Percentiles rank a stretch among this genome's conserved stretches.
Conservation (phyloP, 2,888 invertebrate species). For the Syritta pipiens region DNA sequence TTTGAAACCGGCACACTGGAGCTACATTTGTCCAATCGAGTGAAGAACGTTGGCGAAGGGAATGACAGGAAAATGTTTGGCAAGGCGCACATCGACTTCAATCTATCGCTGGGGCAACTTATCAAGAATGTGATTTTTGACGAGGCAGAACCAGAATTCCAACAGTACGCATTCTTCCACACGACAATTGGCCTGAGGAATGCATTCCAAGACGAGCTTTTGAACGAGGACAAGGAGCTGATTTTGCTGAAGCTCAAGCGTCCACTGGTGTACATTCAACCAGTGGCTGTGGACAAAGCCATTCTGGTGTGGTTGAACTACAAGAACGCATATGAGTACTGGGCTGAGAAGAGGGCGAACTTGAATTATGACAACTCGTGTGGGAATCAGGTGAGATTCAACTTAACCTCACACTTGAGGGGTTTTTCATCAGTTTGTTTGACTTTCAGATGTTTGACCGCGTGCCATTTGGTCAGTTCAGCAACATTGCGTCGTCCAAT, state of each 20-base stretch:
- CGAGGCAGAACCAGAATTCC: constrained; percentile 98
- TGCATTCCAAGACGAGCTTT: constrained; percentile 94
- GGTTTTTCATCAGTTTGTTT: background rate
- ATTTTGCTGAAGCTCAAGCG: constrained; percentile 94
- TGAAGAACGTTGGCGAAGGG: constrained; percentile 89
- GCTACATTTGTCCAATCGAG: constrained; percentile 95
- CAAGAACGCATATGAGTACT: constrained; percentile 99
- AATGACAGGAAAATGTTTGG: constrained; percentile 86
- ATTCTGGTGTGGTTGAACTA: constrained; percentile 99
- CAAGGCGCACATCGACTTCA: constrained; percentile 94
- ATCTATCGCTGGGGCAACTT: constrained; percentile 96
- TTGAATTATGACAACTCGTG: constrained; percentile 92
- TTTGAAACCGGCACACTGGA: constrained; percentile 97
- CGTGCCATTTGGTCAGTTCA: constrained; percentile 88
- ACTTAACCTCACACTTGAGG: constrained; percentile 69
- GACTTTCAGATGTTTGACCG: constrained; percentile 82
- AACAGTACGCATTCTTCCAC: constrained; percentile 98
- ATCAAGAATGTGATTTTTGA: constrained; percentile 96
- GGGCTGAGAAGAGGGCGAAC: constrained; percentile 97
- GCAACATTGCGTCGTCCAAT: constrained; percentile 88
- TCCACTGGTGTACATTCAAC: constrained; percentile 97
- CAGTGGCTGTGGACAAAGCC: constrained; percentile 98
- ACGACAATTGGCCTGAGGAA: constrained; percentile 93
- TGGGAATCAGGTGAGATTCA: constrained; percentile 74
- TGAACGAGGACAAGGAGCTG: constrained; percentile 91